Conservation (phyloP, 2,113 vertebrate genomes). For the Sinocyclocheilus grahami region DNA sequence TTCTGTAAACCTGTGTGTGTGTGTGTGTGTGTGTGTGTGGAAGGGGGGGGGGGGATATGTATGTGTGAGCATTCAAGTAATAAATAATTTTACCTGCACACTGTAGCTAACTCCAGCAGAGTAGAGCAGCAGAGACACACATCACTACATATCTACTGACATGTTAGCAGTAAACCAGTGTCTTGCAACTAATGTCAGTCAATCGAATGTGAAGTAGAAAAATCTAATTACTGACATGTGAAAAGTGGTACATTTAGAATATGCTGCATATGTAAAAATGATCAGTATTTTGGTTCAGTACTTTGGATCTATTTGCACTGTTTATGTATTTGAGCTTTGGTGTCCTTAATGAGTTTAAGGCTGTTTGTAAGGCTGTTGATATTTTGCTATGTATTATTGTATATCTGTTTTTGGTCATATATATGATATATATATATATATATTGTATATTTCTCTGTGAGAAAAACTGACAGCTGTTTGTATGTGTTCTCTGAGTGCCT, state of each 20-base stretch:
- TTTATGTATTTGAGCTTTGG: conserved; percentile 23
- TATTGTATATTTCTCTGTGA: conserved; percentile 28
- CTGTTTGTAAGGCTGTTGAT: neutral
- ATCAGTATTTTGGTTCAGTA: conserved; percentile 15
- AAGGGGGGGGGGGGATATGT: neutral
- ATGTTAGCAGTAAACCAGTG: conserved; percentile 2
- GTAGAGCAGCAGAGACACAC: neutral
- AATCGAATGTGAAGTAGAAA: conserved; percentile 28
- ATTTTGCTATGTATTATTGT: neutral
- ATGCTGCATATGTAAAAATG: conserved; percentile 8
- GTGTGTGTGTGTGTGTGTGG: neutral
- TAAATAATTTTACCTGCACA: neutral
- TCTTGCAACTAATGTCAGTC: neutral
- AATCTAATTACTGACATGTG: conserved; percentile 11
- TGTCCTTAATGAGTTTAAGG: neutral
- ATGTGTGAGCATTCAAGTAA: conserved; percentile 18
- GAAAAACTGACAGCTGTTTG: conserved; percentile 8
- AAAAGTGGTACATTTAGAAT: neutral
- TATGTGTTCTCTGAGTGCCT: conserved; percentile 35
- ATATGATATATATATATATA: neutral
- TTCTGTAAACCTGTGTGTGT: conserved; percentile 38
- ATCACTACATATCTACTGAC: neutral
- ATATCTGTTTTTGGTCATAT: neutral
- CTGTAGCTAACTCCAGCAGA: conserved; percentile 14
- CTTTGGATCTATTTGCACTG: conserved; percentile 28